Evolutionary conservation across 2,888 invertebrate species (phyloP).

Genomic region (Ornithoptera alexandrae): DNA sequence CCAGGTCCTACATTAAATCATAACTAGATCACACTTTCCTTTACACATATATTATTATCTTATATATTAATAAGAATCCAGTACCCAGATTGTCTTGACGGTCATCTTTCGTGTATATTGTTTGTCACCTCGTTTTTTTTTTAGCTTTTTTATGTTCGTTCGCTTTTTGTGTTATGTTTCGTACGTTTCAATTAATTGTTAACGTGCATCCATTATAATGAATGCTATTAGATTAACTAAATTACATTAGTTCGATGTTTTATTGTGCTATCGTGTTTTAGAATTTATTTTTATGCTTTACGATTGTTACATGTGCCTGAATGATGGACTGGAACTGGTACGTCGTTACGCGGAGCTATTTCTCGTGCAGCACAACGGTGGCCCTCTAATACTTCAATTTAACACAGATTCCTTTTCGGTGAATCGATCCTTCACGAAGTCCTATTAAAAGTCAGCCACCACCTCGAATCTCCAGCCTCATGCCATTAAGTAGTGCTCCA

Average conservation of each 20-base stretch:
- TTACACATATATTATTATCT: neutral
- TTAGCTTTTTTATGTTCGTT: conserved; percentile 37
- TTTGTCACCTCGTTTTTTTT: conserved; percentile 38
- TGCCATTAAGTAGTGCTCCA: conserved; percentile 77
- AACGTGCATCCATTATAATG: conserved; percentile 43
- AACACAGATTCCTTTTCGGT: conserved; percentile 65
- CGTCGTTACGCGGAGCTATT: conserved; percentile 36
- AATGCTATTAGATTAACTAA: conserved; percentile 41
- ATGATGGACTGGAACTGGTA: conserved; percentile 19
- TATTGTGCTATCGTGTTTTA: conserved; percentile 33
- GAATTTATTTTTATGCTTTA: conserved; percentile 21
- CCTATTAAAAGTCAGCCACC: conserved; percentile 77
- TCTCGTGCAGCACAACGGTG: conserved; percentile 36
- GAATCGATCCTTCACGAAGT: conserved; percentile 71
- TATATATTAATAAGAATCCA: neutral
- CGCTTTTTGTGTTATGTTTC: conserved; percentile 42
- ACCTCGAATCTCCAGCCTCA: conserved; percentile 74
- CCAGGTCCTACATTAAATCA: conserved; percentile 21
- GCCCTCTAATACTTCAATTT: conserved; percentile 51
- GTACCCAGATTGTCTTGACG: conserved; percentile 24
- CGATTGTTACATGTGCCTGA: conserved; percentile 14
- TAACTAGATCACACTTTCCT: too few species aligned
- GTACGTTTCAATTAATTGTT: conserved; percentile 38
- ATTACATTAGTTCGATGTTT: conserved; percentile 38
- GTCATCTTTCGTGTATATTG: conserved; percentile 34